Evolutionary conservation across 2,888 invertebrate species (phyloP).

Genomic region (Galerucella calmariensis): DNA sequence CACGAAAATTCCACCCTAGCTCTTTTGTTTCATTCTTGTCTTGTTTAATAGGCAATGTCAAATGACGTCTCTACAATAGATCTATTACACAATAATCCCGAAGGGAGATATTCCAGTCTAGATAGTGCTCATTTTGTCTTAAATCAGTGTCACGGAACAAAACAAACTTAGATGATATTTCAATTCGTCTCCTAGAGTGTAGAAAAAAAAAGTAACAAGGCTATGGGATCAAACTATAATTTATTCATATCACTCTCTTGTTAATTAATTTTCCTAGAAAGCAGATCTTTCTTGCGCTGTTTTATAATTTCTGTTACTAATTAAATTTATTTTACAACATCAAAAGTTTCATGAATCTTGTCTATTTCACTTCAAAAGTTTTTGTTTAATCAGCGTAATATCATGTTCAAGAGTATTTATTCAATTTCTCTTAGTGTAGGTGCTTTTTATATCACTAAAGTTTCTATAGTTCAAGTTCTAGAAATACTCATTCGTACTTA

Average conservation of each 20-base stretch:
- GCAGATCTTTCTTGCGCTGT: not conserved
- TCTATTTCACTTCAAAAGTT: not conserved
- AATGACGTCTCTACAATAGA: slow-evolving; percentile 34
- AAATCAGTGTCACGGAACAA: slow-evolving; percentile 13
- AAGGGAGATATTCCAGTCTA: slow-evolving; percentile 26
- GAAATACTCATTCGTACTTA: slow-evolving; percentile 24
- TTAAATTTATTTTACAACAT: not conserved
- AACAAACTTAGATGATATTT: not conserved
- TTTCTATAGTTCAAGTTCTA: slow-evolving; percentile 18
- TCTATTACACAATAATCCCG: slow-evolving; percentile 30
- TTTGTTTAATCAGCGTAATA: not conserved
- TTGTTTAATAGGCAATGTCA: slow-evolving; percentile 43
- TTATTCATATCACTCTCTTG: not conserved
- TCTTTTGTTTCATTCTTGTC: slow-evolving; percentile 47
- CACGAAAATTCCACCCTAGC: slow-evolving; percentile 46
- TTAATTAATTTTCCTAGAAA: too few relatives aligned
- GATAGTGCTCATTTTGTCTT: slow-evolving; percentile 23
- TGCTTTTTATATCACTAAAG: slow-evolving; percentile 16
- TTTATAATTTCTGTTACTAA: not conserved
- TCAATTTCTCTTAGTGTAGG: not conserved
- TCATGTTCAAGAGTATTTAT: not conserved
- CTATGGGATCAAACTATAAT: not conserved
- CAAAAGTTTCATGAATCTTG: not conserved
- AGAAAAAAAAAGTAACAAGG: not conserved
- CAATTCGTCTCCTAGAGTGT: not conserved